These are phyloP conservation scores for Clamator glandarius DNA, from an alignment of 2,797 vertebrate species.

Conservation along the genomic window DNA sequence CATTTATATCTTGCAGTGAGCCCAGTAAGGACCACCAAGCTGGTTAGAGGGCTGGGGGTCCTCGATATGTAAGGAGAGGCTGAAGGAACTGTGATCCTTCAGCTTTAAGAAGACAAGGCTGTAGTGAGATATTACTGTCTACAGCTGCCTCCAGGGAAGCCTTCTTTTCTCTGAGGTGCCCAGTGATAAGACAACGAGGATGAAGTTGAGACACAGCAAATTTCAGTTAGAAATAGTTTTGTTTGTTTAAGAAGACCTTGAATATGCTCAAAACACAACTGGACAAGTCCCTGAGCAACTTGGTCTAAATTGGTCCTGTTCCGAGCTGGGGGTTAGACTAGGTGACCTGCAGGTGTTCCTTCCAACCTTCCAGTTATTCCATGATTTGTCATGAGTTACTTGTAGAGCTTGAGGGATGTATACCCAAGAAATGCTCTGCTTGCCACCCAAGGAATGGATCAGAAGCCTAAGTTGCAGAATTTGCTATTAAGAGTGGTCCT, in stretches of 20 bases:
- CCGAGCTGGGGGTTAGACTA: background rate
- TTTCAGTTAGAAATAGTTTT: background rate
- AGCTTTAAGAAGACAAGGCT: background rate
- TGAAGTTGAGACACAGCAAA: background rate
- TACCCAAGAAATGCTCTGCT: background rate
- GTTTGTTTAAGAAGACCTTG: background rate
- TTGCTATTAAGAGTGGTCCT: background rate
- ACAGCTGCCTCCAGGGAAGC: background rate
- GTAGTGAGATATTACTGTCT: background rate
- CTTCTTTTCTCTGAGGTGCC: background rate
- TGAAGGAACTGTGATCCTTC: background rate
- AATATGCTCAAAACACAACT: background rate
- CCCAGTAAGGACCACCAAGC: background rate
- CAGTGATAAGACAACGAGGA: background rate
- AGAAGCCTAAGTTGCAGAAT: background rate
- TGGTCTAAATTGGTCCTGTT: background rate
- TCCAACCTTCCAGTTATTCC: background rate
- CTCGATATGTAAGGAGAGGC: background rate
- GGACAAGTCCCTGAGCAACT: background rate
- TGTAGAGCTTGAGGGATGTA: accelerated
- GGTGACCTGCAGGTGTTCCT: background rate
- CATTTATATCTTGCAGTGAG: background rate
- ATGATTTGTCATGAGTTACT: background rate
- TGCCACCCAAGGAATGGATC: background rate
- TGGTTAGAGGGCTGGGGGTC: background rate